Conservation (phyloP, 1,140 invertebrate genomes). For the Aphaenogaster floridana region DNA sequence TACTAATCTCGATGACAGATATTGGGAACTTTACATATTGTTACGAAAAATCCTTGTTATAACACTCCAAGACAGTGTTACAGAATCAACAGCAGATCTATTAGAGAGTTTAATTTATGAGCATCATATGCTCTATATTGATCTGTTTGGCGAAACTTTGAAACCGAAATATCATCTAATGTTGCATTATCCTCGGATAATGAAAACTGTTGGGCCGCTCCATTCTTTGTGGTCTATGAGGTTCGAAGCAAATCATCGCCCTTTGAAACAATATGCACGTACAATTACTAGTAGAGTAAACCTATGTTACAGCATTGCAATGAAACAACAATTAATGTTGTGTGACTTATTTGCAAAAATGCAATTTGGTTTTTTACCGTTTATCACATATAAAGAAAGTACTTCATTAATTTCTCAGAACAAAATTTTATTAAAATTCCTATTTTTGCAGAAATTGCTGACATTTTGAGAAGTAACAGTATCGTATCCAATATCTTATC, state of each 20-base stretch:
- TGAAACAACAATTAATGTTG: slow-evolving; percentile 28
- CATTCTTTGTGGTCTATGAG: slow-evolving; percentile 3
- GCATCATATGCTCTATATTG: slow-evolving; percentile 9
- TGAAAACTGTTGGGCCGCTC: slow-evolving; percentile 18
- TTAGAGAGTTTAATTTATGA: slow-evolving; percentile 18
- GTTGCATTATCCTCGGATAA: slow-evolving; percentile 31
- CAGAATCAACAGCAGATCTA: slow-evolving; percentile 16
- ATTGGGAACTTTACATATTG: slow-evolving; percentile 24
- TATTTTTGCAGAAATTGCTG: too few species aligned
- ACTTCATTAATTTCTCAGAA: neutral
- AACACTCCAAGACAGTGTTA: slow-evolving; percentile 17
- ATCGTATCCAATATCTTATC: too few species aligned
- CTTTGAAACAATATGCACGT: slow-evolving; percentile 26
- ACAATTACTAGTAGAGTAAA: slow-evolving; percentile 3
- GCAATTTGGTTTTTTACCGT: neutral
- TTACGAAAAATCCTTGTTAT: slow-evolving; percentile 36
- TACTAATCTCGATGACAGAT: neutral
- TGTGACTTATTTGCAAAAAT: neutral
- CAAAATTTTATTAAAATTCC: too few species aligned
- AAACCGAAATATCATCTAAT: slow-evolving; percentile 17
- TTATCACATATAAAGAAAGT: slow-evolving; percentile 2
- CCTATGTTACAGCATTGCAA: slow-evolving; percentile 2
- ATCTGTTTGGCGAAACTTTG: slow-evolving; percentile 11
- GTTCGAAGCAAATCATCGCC: slow-evolving; percentile 24
- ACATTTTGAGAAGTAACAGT: too few species aligned